Base-by-base conservation (phyloP, 2,797 vertebrate genomes). In the Esox lucius region DNA sequence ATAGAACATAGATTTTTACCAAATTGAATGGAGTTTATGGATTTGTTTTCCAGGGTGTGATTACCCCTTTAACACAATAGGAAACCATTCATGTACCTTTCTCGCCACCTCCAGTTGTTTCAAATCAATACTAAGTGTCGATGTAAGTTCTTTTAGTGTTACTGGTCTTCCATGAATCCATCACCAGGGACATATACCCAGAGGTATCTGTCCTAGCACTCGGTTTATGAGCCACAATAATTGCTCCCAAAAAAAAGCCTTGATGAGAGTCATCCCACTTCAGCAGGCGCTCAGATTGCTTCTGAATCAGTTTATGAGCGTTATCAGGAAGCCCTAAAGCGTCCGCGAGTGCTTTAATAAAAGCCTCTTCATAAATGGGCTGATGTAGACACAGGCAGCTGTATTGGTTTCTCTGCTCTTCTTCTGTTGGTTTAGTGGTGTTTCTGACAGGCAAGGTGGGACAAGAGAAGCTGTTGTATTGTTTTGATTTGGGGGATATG, bases 261-360 rank as follows among this genome's bases (percentile, higher is more conserved):
- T 89, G 87, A 91, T 89, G 89, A 88, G 89, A 90, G 90, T 86
- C 81, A 68, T 78, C 86, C 85, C 86, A 85, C 87, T 89, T 86
- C 79, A 88, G 82, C 88, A 85, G 84, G 80, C 75, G 75, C 77
- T 78, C 85, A 49, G 59, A 80, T 75, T 81, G 77, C 82, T 72
- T 80, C 85, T 80, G 77, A 11, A 62, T 82, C 84, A 76, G 84
- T 88, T 89, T 89, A 85, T 84, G 70, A 80, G 81, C 80, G 78
- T 85, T 84, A 85, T 84, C 77, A 83, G 82, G 90, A 88, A 88
- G 82, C 83, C 78, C 72, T 84, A 75, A 76, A 80, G 86, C 76
- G 77, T 71, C 79, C 70, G 71, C 5, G 33, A 74, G 74, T 69
- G 65, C 70, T 73, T 76, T 49, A 24, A 75, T 72, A 80, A 80